Evolutionary conservation across 2,797 vertebrate species (phyloP).

Genomic region (Tangara arthus): DNA sequence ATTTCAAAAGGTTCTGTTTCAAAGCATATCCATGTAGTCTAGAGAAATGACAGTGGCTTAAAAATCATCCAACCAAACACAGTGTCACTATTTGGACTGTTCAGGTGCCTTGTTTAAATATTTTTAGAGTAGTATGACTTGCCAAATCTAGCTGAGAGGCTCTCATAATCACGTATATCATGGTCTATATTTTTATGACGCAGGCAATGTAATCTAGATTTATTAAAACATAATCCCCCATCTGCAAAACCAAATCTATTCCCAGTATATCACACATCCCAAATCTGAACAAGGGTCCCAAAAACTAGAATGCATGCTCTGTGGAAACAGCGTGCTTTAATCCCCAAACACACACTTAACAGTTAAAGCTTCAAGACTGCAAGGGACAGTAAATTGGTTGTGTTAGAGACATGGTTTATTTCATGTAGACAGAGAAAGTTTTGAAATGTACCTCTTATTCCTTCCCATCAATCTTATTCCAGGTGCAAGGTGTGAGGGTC

Average conservation of each 20-base stretch:
- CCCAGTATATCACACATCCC: not conserved
- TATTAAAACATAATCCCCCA: not conserved
- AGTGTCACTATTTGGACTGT: not conserved
- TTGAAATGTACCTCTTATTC: not conserved
- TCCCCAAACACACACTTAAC: fast-evolving
- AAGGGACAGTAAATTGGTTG: not conserved
- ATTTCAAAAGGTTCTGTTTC: not conserved
- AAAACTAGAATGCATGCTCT: not conserved
- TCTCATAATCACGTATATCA: fast-evolving
- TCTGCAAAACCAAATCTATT: not conserved
- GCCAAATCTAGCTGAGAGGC: not conserved
- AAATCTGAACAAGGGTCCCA: not conserved
- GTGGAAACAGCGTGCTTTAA: not conserved
- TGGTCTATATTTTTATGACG: not conserved
- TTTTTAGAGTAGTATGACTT: not conserved
- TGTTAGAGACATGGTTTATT: not conserved
- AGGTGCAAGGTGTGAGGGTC: not conserved
- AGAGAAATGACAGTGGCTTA: not conserved
- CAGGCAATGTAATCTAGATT: not conserved
- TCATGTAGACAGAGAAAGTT: not conserved
- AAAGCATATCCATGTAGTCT: not conserved
- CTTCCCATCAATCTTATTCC: not conserved
- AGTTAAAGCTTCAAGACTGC: not conserved
- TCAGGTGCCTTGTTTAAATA: not conserved
- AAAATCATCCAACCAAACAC: not conserved